A percentile compares a stretch with the other conserved stretches of the same genome.
phyloP scores from a whole-genome alignment of 2,888 invertebrate species.

The Drosophila anomalata region DNA sequence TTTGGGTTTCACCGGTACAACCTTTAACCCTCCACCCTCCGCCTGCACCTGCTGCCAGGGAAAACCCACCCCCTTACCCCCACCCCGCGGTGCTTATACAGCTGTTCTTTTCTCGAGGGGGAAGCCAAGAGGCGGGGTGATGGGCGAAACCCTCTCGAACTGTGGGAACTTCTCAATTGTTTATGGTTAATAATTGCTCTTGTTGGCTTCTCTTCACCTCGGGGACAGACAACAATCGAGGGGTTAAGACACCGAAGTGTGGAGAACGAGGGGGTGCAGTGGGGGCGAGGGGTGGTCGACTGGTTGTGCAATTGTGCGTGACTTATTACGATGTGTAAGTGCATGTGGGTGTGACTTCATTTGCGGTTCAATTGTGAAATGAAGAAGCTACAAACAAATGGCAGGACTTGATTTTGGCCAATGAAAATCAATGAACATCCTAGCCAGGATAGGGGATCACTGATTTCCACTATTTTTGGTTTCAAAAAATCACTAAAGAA shows the following conservation, averaged over 20 bases:
- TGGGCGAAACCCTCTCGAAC: constrained; percentile 46
- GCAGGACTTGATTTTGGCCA: constrained; percentile 21
- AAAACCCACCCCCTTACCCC: constrained; percentile 4
- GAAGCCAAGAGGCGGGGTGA: neutral
- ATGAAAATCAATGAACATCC: constrained; percentile 1
- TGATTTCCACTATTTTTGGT: neutral
- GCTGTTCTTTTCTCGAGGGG: constrained; percentile 54
- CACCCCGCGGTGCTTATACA: constrained; percentile 49
- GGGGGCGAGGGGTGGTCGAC: constrained; percentile 38
- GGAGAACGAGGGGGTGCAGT: neutral
- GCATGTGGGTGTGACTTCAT: constrained; percentile 55
- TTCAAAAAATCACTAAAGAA: too few species aligned
- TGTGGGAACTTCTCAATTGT: constrained; percentile 82
- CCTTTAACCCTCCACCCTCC: constrained; percentile 24
- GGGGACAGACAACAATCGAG: constrained; percentile 36
- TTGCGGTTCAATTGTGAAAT: constrained; percentile 59
- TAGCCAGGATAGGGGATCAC: neutral
- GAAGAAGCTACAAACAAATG: constrained; percentile 29
- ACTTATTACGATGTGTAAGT: constrained; percentile 44
- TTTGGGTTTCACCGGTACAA: constrained; percentile 18
- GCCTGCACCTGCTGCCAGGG: constrained; percentile 16
- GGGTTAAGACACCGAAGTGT: constrained; percentile 7
- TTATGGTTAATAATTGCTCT: constrained; percentile 78
- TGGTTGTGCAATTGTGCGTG: constrained; percentile 71
- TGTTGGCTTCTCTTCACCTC: constrained; percentile 77